Base-by-base conservation (phyloP, 2,113 vertebrate genomes). In the Glaucomys volans region DNA sequence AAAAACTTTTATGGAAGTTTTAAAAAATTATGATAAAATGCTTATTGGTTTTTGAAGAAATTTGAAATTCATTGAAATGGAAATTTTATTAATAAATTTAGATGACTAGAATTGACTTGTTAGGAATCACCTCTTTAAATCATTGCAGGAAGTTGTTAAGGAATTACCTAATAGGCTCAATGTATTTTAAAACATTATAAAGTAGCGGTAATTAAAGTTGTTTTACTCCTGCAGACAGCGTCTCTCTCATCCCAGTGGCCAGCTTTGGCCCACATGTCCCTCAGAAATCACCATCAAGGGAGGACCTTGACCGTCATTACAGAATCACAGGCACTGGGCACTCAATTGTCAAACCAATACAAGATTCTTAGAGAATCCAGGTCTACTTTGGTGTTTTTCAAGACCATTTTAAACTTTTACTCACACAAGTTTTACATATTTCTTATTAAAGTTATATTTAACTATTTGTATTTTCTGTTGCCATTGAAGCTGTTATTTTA, bases 61-160 rank as follows among this genome's bases (percentile, higher is more conserved):
- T 75, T 66, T 80, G 28, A 89, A 84, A 83, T 30, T 85, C 16
- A 67, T 67, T 92, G 32, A 92, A 85, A n/a, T 87, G 47, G 44
- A 77, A 77, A n/a, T 93, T 90, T 69, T 87, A 76, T 64, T 91
- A 77, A 87, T 52, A 92, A 88, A 50, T 94, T 57, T 79, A 75
- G 18, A 42, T 96, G 28, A 8, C 22, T 84, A 81, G 71, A 90
- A 57, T 40, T 80, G n/a, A 80, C 52, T 91, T 47, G 44, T 1
- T 84, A 80, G 32, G 24, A 77, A 82, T 91, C 22, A 52, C 40
- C 30, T 42, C 28, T 9, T 32, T 76, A 76, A 82, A 44, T 87
- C 14, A 69, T 20, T 83, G 66, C 66, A 66, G 28, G 14, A 81
- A 52, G 24, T 32, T 74, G 20, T n/a, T 72, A 16, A 95, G 71